A percentile compares a stretch with the other conserved stretches of the same genome.
These are phyloP conservation scores for Dendrocopos noguchii DNA, from an alignment of 2,113 vertebrate genomes.

Conservation along the genomic window DNA sequence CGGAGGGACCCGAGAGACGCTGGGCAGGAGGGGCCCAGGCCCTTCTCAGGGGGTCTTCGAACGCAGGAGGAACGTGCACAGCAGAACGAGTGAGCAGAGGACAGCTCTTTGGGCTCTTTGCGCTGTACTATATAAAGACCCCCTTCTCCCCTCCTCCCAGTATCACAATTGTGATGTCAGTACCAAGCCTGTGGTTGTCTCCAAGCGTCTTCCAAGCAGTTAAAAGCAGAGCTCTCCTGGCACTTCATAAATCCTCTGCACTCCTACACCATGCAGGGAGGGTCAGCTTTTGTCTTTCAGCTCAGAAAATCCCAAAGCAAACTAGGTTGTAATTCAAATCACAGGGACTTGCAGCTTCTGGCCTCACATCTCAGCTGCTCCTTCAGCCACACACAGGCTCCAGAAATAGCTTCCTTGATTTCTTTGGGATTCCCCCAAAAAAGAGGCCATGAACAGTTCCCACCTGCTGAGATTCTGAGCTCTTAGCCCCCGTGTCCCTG, in stretches of 20 bases:
- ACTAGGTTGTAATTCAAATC: not conserved
- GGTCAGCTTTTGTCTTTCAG: not conserved
- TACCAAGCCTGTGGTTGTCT: not conserved
- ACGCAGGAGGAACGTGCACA: not conserved
- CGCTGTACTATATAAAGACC: not conserved
- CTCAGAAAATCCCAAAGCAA: not conserved
- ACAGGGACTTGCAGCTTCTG: not conserved
- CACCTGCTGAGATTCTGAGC: not conserved
- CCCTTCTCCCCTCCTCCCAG: not conserved
- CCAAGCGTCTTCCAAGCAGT: not conserved
- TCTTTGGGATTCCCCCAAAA: not conserved
- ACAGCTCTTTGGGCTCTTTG: not conserved
- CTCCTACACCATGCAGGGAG: not conserved
- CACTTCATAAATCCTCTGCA: not conserved
- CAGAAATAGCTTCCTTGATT: accelerated
- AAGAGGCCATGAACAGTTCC: not conserved
- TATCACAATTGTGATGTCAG: not conserved
- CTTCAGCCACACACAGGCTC: not conserved
- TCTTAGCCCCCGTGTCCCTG: not conserved
- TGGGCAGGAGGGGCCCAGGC: not conserved
- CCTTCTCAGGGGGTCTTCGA: not conserved
- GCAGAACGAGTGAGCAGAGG: not conserved
- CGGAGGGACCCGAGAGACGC: not conserved
- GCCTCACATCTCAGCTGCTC: not conserved
- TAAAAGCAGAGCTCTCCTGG: not conserved